A percentile compares a stretch with the other conserved stretches of the same genome.
Conservation (phyloP, 2,888 invertebrate species). For the Callyntrura sp. region DNA sequence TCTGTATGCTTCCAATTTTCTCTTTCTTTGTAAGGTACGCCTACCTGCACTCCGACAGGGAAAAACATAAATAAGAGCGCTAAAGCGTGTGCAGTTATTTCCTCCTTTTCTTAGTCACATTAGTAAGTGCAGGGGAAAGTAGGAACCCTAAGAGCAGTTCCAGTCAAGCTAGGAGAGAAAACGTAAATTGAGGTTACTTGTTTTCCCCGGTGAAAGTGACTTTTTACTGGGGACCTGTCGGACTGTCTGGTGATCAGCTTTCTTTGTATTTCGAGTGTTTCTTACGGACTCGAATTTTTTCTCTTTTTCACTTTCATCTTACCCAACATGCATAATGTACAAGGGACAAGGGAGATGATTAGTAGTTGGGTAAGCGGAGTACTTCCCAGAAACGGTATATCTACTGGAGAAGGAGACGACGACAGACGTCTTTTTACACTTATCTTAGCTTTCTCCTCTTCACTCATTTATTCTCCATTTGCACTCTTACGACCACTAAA, state of each 20-base stretch:
- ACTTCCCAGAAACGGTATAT: too few species aligned
- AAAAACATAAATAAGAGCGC: neutral
- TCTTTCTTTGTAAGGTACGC: neutral
- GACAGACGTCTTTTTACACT: constrained; percentile 25
- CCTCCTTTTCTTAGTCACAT: neutral
- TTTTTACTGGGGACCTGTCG: neutral
- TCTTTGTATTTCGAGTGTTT: too few species aligned
- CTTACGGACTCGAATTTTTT: neutral
- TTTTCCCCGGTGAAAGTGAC: neutral
- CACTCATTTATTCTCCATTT: constrained; percentile 8
- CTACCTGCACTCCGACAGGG: neutral
- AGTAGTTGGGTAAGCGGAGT: neutral
- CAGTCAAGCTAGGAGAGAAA: constrained; percentile 7
- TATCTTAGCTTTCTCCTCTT: constrained; percentile 7
- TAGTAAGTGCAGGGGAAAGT: neutral
- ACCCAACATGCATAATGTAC: constrained; percentile 54
- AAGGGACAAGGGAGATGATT: constrained; percentile 30
- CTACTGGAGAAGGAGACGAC: neutral
- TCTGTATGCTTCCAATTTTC: neutral
- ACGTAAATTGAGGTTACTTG: constrained; percentile 46
- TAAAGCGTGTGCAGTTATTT: neutral
- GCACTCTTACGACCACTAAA: neutral
- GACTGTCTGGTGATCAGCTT: neutral
- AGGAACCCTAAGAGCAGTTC: neutral
- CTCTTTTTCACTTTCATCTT: constrained; percentile 5